Conservation (phyloP, 2,888 invertebrate genomes). For the Apocheima hispidaria region DNA sequence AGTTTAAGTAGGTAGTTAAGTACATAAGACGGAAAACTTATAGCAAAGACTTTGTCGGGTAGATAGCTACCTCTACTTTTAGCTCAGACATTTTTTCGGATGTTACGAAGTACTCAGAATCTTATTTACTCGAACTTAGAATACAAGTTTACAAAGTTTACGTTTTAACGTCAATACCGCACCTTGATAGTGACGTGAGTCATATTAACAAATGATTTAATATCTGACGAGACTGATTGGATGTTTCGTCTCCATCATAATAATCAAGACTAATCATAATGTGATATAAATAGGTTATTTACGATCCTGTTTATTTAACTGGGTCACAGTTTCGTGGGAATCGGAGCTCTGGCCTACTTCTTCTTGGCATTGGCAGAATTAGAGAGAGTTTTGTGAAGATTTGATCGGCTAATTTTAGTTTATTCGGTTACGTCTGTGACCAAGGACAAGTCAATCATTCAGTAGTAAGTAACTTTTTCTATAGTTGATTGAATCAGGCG, state of each 20-base stretch:
- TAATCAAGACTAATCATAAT: conserved; percentile 15
- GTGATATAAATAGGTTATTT: conserved; percentile 19
- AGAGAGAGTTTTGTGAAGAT: conserved; percentile 13
- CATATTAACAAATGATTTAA: conserved; percentile 25
- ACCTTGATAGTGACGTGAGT: conserved; percentile 8
- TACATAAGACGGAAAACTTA: neutral
- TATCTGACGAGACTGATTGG: conserved; percentile 15
- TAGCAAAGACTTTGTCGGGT: no score
- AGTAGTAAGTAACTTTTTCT: conserved; percentile 3
- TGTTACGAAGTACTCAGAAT: no score
- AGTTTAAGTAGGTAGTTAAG: neutral
- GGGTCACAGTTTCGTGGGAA: conserved; percentile 24
- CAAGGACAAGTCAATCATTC: conserved; percentile 17
- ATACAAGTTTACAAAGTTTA: neutral
- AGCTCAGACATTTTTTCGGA: no score
- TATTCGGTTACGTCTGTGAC: conserved; percentile 6
- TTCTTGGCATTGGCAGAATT: conserved; percentile 17
- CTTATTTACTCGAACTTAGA: neutral
- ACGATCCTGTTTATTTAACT: conserved; percentile 18
- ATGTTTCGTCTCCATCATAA: conserved; percentile 7
- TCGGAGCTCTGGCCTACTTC: conserved; percentile 24
- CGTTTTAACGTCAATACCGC: neutral
- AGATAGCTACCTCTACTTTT: no score
- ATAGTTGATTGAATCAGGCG: neutral
- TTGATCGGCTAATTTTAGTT: conserved; percentile 12